Conservation (phyloP, 2,797 vertebrate species). For the Odontamblyopus rebecca region DNA sequence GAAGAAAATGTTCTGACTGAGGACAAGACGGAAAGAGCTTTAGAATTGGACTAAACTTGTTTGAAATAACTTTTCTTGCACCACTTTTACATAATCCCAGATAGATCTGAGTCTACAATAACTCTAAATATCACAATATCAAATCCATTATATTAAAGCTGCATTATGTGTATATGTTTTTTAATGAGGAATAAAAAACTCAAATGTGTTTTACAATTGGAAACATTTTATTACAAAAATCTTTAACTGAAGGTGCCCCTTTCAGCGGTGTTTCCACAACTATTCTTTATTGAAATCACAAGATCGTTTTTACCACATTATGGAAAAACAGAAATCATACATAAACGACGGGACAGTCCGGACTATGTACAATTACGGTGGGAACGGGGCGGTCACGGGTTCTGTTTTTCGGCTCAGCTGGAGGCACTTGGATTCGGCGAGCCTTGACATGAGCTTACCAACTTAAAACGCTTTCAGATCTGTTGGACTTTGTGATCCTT, state of each 20-base stretch:
- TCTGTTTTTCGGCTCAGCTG: conserved; percentile 63
- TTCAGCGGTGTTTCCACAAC: conserved; percentile 70
- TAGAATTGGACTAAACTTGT: conserved; percentile 9
- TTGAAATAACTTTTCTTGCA: background rate
- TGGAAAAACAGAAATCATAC: conserved; percentile 57
- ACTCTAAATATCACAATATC: too few species aligned
- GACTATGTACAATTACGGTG: conserved; percentile 70
- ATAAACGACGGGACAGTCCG: conserved; percentile 61
- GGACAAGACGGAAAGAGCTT: background rate
- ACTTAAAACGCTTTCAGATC: background rate
- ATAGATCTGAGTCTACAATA: too few species aligned
- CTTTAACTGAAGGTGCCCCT: conserved; percentile 68
- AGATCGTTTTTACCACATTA: conserved; percentile 64
- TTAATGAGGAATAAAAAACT: conserved; percentile 15
- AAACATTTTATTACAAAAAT: conserved; percentile 83
- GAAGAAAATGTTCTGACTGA: background rate
- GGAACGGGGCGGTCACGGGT: conserved; percentile 38
- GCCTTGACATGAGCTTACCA: conserved; percentile 55
- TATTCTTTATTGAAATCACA: conserved; percentile 77
- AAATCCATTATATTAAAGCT: too few species aligned
- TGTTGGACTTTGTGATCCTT: conserved; percentile 41
- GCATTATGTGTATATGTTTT: too few species aligned
- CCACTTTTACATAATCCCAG: background rate
- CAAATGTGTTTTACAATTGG: conserved; percentile 62
- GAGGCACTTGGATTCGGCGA: conserved; percentile 76